phyloP scores from a whole-genome alignment of 2,888 invertebrate species.

The Amblyjoppa proteus region DNA sequence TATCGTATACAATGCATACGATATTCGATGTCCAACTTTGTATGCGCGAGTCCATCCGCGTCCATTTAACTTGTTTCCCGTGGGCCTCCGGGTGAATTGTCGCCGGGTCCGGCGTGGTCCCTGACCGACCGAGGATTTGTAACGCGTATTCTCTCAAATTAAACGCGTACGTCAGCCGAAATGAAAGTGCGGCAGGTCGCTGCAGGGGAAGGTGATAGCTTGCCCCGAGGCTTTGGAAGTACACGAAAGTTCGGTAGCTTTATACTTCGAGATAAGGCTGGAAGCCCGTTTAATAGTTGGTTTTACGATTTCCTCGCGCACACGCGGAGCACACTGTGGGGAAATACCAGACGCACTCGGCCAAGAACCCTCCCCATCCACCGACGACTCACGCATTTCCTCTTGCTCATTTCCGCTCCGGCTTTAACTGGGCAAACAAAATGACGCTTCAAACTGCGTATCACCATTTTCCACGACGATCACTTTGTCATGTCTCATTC shows the following conservation, averaged over 20 bases:
- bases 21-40: too few relatives aligned
- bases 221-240: not conserved
- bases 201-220: not conserved
- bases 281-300: not conserved
- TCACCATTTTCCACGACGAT: not conserved
- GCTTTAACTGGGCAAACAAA: not conserved
- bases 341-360: not conserved
- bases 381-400: not conserved
- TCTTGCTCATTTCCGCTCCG: not conserved
- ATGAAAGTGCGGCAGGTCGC: not conserved
- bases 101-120: too few relatives aligned
- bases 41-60: too few relatives aligned
- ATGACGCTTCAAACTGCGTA: not conserved
- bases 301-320: conserved; percentile 2
- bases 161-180: not conserved
- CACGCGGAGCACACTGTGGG: not conserved
- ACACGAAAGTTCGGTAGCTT: not conserved
- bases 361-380: not conserved
- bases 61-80: too few relatives aligned
- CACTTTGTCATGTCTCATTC: not conserved
- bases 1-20: too few relatives aligned
- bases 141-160: too few relatives aligned
- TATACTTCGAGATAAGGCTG: not conserved
- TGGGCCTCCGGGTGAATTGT: too few relatives aligned
- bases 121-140: too few relatives aligned